Evolutionary conservation across 2,888 invertebrate species (phyloP), one percentile per base, ranked within the genome.

Genomic region (Aphidoletes aphidimyza): DNA sequence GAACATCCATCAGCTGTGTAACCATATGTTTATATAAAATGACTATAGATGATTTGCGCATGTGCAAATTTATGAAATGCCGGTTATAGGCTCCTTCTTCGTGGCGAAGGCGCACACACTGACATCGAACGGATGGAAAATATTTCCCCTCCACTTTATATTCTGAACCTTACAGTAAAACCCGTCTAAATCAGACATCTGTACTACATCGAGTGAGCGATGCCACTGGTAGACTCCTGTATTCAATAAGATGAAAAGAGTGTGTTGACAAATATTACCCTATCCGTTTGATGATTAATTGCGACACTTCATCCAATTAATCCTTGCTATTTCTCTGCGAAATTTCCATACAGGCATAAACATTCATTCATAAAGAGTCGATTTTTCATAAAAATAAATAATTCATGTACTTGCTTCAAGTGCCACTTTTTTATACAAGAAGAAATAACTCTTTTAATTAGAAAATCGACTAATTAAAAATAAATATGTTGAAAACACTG

Each of bases 11-110:
- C 69, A 69, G 69, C 69, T 69, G 69, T 69, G 30, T n/a, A 69
- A 26, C 69, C 69, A 69, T 69, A 69, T 69, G 69, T 69, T 69
- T 69, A 69, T 69, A 69, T 69, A 34, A n/a, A 69, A 69, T 69
- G 69, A 30, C 34, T 30, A 14, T 30, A 14, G 3, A 42, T 9
- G 26, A 69, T 22, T 6, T 54, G 54, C 54, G 54, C 54, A 54
- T 54, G 54, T 22, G 54, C 54, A n/a, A 54, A 6, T 22, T 54
- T 54, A 6, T 6, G 22, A 22, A 69, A 69, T 69, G 69, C 69
- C 69, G 69, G 69, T n/a, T 30, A 30, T 14, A 69, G 22, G 3
- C 34, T 11, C 69, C 3, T 69, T 30, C 2, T 30, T 0, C n/a
- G 2, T 14, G 2, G 3, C 6, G 17, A 47, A 19, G 17, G 47